A percentile compares a stretch with the other conserved stretches of the same genome.
Evolutionary conservation across 2,888 invertebrate species (phyloP).

Genomic region (Leptinotarsa haldemani): DNA sequence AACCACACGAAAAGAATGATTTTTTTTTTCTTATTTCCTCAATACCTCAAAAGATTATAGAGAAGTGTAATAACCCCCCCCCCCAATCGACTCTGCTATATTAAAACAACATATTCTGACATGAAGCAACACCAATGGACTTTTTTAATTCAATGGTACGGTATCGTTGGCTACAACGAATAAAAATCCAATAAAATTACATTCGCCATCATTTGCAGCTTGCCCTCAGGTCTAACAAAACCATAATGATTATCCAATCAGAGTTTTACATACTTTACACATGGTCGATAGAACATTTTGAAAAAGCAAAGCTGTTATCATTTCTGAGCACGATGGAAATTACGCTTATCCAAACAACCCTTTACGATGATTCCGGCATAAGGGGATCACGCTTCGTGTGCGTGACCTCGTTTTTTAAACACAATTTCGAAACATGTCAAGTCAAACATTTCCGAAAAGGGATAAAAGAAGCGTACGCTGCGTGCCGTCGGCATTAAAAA

Average conservation of each 20-base stretch:
- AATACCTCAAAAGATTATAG: too few relatives aligned
- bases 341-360: conserved; percentile 16
- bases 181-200: neutral
- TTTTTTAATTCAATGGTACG: too few relatives aligned
- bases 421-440: conserved; percentile 18
- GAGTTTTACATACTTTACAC: neutral
- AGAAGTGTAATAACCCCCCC: too few relatives aligned
- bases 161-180: too few relatives aligned
- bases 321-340: conserved; percentile 17
- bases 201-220: neutral
- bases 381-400: conserved; percentile 14
- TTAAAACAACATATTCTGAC: too few relatives aligned
- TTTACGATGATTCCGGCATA: conserved; percentile 2
- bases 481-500: conserved; percentile 21
- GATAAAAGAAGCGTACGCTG: conserved; percentile 19
- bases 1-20: too few relatives aligned
- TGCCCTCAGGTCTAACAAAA: neutral
- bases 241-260: neutral
- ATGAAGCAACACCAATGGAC: too few relatives aligned
- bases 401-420: conserved; percentile 19
- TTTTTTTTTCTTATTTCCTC: too few relatives aligned
- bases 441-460: conserved; percentile 19
- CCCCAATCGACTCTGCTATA: too few relatives aligned
- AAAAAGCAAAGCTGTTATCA: conserved; percentile 12
- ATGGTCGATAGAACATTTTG: neutral